Conservation (phyloP, 2,113 vertebrate species). For the Merops nubicus region DNA sequence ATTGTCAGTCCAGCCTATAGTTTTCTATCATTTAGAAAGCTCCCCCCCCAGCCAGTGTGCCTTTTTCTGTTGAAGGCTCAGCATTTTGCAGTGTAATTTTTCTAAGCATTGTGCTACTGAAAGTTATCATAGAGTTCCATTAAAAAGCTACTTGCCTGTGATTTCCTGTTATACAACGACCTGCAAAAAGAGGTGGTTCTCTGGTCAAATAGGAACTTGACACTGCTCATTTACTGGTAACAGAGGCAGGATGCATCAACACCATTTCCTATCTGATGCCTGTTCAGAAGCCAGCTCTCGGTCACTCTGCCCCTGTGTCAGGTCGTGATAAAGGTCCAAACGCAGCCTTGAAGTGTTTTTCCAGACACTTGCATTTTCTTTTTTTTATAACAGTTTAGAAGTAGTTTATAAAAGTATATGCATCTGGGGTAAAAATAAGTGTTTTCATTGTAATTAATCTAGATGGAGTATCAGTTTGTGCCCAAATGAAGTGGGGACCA, state of each 20-base stretch:
- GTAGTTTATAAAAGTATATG: neutral
- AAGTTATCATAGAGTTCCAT: neutral
- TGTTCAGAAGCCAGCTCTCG: neutral
- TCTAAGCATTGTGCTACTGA: neutral
- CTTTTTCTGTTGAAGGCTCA: neutral
- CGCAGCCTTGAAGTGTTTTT: neutral
- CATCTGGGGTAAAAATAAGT: neutral
- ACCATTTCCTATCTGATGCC: neutral
- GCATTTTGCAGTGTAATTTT: neutral
- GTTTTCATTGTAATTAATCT: constrained; percentile 21
- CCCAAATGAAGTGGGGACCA: neutral
- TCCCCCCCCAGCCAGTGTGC: neutral
- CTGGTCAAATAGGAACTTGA: neutral
- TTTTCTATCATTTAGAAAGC: neutral
- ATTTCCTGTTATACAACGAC: neutral
- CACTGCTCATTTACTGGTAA: neutral
- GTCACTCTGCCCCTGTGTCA: neutral
- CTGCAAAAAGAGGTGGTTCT: neutral
- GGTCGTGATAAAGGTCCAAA: neutral
- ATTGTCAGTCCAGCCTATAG: neutral
- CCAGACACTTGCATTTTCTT: neutral
- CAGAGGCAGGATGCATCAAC: neutral
- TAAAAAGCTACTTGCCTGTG: neutral
- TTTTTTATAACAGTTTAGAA: neutral
- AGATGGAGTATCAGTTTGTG: neutral